Conservation (phyloP, 2,888 invertebrate species). For the Cheilosia soror region DNA sequence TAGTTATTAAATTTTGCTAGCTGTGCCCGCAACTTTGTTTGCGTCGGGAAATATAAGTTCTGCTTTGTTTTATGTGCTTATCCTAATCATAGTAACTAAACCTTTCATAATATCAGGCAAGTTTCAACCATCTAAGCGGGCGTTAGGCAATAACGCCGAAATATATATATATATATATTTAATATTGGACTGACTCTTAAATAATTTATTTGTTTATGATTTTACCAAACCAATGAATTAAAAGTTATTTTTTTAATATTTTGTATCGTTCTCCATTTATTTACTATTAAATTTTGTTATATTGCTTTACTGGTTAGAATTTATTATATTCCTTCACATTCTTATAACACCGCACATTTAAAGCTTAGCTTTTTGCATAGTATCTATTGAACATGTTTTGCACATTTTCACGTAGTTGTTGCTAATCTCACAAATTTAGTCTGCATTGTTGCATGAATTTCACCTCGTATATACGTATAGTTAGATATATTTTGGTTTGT, state of each 20-base stretch:
- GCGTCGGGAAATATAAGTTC: too few species aligned
- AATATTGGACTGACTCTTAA: too few species aligned
- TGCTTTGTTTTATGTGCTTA: too few species aligned
- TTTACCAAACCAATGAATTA: background rate
- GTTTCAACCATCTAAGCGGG: too few species aligned
- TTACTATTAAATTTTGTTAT: background rate
- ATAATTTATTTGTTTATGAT: background rate
- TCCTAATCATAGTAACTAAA: too few species aligned
- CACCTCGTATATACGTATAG: background rate
- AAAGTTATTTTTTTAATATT: background rate
- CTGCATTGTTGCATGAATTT: slow-evolving; percentile 34
- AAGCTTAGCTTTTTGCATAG: slow-evolving; percentile 4
- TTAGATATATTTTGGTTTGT: slow-evolving; percentile 3
- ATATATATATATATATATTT: too few species aligned
- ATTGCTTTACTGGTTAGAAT: background rate
- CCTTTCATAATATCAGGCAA: too few species aligned
- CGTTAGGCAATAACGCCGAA: too few species aligned
- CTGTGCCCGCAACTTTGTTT: too few species aligned
- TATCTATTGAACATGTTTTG: slow-evolving; percentile 48
- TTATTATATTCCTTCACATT: background rate
- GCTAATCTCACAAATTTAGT: slow-evolving; percentile 47
- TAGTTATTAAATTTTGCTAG: too few species aligned
- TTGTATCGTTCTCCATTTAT: background rate
- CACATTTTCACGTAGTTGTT: slow-evolving; percentile 71
- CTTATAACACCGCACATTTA: too few species aligned